These are phyloP conservation scores for Trinectes maculatus DNA, from an alignment of 2,113 vertebrate species.

Conservation along the genomic window DNA sequence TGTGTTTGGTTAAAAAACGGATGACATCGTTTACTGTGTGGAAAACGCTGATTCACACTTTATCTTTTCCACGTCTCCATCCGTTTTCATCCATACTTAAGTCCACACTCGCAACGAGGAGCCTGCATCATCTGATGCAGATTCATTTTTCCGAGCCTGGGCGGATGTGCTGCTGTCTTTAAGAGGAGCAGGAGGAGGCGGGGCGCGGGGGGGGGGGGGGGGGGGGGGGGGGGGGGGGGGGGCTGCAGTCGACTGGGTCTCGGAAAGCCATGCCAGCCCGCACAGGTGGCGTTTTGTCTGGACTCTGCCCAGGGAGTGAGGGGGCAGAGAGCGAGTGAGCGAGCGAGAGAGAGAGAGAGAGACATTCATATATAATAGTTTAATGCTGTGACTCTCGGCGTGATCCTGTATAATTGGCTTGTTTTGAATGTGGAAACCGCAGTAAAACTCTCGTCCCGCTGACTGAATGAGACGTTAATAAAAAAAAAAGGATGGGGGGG, in stretches of 20 bases:
- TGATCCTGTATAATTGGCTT: conserved; percentile 55
- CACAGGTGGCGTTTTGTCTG: conserved; percentile 74
- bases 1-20: too few species aligned
- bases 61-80: conserved; percentile 9
- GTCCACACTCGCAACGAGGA: conserved; percentile 49
- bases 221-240: conserved; percentile 34
- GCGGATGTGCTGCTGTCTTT: conserved; percentile 51
- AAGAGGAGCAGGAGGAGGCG: conserved; percentile 35
- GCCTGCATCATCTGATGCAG: conserved; percentile 58
- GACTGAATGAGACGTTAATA: conserved; percentile 39
- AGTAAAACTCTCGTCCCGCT: conserved; percentile 35
- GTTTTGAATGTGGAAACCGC: conserved; percentile 28
- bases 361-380: conserved; percentile 49
- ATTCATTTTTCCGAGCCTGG: conserved; percentile 70
- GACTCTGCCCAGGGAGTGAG: conserved; percentile 54
- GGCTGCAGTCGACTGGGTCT: conserved; percentile 59
- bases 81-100: conserved; percentile 49
- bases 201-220: conserved; percentile 28
- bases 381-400: conserved; percentile 37
- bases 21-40: too few species aligned
- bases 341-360: conserved; percentile 1
- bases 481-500: too few species aligned
- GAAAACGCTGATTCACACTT: conserved; percentile 11
- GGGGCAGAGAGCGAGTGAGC: conserved; percentile 33
- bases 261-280: conserved; percentile 51